Conservation (phyloP, 2,888 invertebrate genomes). For the Drosophila histrio region DNA sequence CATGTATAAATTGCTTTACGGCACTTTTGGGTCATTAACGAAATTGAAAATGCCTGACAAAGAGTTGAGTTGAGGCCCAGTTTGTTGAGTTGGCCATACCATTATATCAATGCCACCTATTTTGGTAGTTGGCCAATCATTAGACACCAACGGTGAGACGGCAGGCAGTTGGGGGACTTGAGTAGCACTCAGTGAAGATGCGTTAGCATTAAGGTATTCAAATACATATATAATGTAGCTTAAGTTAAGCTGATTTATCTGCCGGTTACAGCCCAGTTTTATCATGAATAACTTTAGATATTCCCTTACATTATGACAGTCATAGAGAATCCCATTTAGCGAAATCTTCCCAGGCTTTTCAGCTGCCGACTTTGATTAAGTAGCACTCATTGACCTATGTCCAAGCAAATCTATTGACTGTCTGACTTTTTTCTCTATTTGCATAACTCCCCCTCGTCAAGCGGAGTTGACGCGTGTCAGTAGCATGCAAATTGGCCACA, state of each 20-base stretch:
- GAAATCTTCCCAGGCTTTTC: constrained; percentile 50
- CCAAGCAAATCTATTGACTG: constrained; percentile 68
- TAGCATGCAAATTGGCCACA: constrained; percentile 72
- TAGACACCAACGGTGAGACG: constrained; percentile 60
- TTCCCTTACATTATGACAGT: constrained; percentile 18
- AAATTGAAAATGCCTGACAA: constrained; percentile 81
- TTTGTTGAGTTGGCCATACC: constrained; percentile 29
- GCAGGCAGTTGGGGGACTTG: constrained; percentile 11
- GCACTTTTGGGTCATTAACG: constrained; percentile 83
- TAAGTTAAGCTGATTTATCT: constrained; percentile 19
- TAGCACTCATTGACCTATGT: constrained; percentile 72
- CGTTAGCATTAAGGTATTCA: background rate
- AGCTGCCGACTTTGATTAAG: constrained; percentile 65
- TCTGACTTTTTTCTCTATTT: constrained; percentile 50
- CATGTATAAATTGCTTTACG: constrained; percentile 81
- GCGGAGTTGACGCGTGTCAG: constrained; percentile 56
- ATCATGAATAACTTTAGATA: constrained; percentile 14
- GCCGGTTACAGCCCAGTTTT: background rate
- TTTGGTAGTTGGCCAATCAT: constrained; percentile 75
- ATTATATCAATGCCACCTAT: constrained; percentile 80
- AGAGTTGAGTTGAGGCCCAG: constrained; percentile 36
- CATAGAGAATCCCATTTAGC: constrained; percentile 22
- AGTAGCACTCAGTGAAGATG: background rate
- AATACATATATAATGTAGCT: constrained; percentile 11
- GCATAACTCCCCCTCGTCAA: constrained; percentile 41